Percentiles rank a stretch among this genome's conserved stretches.
These are phyloP conservation scores for Schizopygopsis pylzovi DNA, from an alignment of 2,797 vertebrate genomes.

Conservation along the genomic window DNA sequence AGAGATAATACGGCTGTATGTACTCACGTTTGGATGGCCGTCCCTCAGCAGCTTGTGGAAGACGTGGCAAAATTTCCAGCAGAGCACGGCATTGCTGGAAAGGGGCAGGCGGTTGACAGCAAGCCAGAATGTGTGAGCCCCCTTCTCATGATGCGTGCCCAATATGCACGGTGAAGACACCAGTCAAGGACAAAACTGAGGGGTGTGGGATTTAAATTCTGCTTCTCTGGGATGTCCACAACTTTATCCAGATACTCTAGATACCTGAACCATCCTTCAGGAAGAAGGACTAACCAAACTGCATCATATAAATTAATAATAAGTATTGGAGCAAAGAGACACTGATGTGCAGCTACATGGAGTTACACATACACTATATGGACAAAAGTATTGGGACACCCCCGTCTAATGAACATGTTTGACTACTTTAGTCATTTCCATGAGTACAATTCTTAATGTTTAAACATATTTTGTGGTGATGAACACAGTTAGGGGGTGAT, in stretches of 20 bases:
- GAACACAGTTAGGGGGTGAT: neutral
- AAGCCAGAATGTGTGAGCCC: conserved; percentile 96
- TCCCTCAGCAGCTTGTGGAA: conserved; percentile 98
- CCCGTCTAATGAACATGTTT: neutral
- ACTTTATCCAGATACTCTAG: neutral
- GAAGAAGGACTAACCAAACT: neutral
- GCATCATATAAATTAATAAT: neutral
- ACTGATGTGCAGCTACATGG: neutral
- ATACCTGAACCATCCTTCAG: neutral
- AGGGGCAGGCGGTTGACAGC: conserved; percentile 93
- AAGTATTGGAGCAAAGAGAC: neutral
- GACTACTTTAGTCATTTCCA: neutral
- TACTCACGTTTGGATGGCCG: conserved; percentile 91
- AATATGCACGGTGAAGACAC: conserved; percentile 89
- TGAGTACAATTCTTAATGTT: too few relatives aligned
- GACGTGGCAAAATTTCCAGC: conserved; percentile 99
- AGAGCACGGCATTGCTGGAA: conserved; percentile 95
- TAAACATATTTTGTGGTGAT: too few relatives aligned
- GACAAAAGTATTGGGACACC: neutral
- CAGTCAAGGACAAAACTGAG: conserved; percentile 71
- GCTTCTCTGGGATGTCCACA: neutral
- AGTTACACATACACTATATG: neutral
- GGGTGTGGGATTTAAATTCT: neutral
- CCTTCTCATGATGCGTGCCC: conserved; percentile 98
- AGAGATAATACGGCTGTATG: neutral